These are phyloP conservation scores for Pseudopodoces humilis DNA, from an alignment of 2,113 vertebrate species.

Conservation along the genomic window DNA sequence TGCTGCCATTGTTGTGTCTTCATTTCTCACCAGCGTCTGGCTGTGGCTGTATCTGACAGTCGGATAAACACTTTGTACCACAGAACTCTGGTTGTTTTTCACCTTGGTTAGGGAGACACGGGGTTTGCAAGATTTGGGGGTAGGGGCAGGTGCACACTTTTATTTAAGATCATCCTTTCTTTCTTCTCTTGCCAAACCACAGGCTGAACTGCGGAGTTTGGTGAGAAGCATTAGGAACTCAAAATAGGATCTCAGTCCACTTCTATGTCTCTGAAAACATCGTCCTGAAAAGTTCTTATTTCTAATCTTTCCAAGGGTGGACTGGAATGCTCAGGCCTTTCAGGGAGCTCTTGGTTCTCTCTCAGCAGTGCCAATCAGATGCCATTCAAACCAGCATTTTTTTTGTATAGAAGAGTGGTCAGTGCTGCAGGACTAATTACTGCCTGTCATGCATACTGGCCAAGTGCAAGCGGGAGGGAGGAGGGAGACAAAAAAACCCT, in stretches of 20 bases:
- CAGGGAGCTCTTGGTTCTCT: background rate
- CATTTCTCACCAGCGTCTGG: accelerated
- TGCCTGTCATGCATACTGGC: background rate
- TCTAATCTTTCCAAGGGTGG: background rate
- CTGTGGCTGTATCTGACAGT: background rate
- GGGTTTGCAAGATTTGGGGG: background rate
- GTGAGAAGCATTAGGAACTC: background rate
- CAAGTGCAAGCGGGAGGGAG: background rate
- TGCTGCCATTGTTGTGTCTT: background rate
- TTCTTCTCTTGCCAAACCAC: background rate
- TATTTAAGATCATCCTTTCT: background rate
- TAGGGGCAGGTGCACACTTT: background rate
- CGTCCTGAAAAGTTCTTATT: background rate
- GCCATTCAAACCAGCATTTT: background rate
- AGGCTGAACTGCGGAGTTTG: background rate
- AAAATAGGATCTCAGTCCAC: background rate
- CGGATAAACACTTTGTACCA: background rate
- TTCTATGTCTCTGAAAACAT: background rate
- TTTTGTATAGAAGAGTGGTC: background rate
- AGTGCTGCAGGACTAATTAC: constrained; percentile 1
- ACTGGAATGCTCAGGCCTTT: background rate
- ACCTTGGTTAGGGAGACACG: background rate
- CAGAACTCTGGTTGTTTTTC: background rate
- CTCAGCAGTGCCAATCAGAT: constrained; percentile 22
- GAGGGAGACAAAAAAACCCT: background rate